Percentiles rank a stretch among this genome's conserved stretches.
Evolutionary conservation across 2,888 invertebrate species (phyloP).

Genomic region (Ganaspis brasiliensis): DNA sequence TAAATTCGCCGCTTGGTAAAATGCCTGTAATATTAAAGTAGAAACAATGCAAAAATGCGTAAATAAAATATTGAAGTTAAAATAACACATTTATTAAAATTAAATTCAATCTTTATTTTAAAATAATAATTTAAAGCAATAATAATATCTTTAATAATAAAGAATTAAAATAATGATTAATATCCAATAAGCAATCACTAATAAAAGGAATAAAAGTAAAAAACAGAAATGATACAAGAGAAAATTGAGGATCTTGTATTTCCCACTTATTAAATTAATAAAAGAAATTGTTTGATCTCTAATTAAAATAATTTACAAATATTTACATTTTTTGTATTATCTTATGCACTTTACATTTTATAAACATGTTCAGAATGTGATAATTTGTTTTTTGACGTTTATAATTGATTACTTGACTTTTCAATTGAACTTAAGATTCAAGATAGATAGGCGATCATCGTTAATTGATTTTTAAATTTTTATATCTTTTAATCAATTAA

Average conservation of each 20-base stretch:
- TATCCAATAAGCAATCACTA: too few species aligned
- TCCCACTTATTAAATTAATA: too few species aligned
- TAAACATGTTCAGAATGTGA: neutral
- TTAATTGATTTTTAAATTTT: neutral
- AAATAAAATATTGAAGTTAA: too few species aligned
- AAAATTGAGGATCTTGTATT: too few species aligned
- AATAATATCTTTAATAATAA: too few species aligned
- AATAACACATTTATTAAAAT: too few species aligned
- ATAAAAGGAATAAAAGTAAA: too few species aligned
- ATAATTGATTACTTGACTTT: conserved; percentile 10
- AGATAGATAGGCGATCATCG: neutral
- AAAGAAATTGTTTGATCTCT: neutral
- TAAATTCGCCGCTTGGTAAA: conserved; percentile 74
- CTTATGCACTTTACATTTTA: neutral
- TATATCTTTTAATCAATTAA: neutral
- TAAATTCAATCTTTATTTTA: too few species aligned
- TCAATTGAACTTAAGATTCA: neutral
- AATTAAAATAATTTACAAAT: neutral
- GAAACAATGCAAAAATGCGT: neutral
- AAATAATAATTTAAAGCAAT: too few species aligned
- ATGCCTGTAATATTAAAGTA: conserved; percentile 67
- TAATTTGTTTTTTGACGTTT: neutral
- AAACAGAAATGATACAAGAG: too few species aligned
- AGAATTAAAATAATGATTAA: too few species aligned
- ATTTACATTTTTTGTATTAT: neutral